These are phyloP conservation scores for Euphonia xanthogaster DNA, from an alignment of 2,797 vertebrate genomes.

Conservation along the genomic window DNA sequence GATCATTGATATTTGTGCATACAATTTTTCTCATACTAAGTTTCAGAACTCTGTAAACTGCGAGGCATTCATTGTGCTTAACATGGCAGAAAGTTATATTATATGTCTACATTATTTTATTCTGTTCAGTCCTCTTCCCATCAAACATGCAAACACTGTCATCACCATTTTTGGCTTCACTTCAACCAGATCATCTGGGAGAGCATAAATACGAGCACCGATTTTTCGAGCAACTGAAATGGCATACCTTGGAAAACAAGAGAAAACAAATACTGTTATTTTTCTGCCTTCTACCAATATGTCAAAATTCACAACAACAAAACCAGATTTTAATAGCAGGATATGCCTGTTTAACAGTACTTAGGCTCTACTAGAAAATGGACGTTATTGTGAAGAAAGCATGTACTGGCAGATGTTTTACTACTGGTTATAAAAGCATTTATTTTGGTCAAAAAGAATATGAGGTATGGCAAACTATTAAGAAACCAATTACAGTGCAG, in stretches of 20 bases:
- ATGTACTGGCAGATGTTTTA: neutral
- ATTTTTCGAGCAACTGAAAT: constrained; percentile 97
- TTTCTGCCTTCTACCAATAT: neutral
- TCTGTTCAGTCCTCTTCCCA: constrained; percentile 91
- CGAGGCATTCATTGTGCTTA: constrained; percentile 68
- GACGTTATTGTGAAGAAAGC: neutral
- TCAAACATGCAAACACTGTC: constrained; percentile 95
- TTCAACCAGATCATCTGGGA: constrained; percentile 94
- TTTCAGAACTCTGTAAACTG: constrained; percentile 74
- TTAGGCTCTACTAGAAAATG: neutral
- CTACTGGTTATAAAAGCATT: neutral
- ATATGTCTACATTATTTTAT: constrained; percentile 65
- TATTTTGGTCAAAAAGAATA: neutral
- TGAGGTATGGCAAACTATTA: neutral
- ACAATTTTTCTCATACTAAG: constrained; percentile 51
- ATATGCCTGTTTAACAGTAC: neutral
- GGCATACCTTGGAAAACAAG: constrained; percentile 85
- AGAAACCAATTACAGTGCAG: neutral
- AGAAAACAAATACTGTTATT: constrained; percentile 10
- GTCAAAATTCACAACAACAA: neutral
- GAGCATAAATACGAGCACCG: constrained; percentile 91
- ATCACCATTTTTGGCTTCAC: constrained; percentile 99
- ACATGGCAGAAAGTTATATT: constrained; percentile 63
- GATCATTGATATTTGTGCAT: constrained; percentile 52
- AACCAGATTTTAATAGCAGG: neutral